Evolutionary conservation across 2,888 invertebrate genomes (phyloP).

Genomic region (Cheilosia soror): DNA sequence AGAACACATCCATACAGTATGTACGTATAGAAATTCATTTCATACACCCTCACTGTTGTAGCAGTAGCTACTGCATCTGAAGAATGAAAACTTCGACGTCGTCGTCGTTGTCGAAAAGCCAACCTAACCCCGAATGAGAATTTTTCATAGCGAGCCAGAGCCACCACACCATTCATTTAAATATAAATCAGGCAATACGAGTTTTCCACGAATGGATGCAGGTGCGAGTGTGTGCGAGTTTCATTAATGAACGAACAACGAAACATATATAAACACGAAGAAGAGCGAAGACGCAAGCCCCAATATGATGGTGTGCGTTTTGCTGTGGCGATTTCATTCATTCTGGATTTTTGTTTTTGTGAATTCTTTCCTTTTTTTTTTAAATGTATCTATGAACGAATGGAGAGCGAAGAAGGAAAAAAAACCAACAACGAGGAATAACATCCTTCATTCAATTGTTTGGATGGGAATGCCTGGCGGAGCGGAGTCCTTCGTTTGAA

Average conservation of each 20-base stretch:
- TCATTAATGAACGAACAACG: slow-evolving; percentile 68
- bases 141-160: slow-evolving; percentile 33
- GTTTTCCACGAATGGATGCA: slow-evolving; percentile 68
- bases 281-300: slow-evolving; percentile 2
- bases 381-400: slow-evolving; percentile 49
- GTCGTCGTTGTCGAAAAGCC: slow-evolving; percentile 17
- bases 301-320: slow-evolving; percentile 29
- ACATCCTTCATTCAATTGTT: slow-evolving; percentile 59
- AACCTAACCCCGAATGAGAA: slow-evolving; percentile 64
- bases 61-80: slow-evolving; percentile 26
- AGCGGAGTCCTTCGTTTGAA: slow-evolving; percentile 44
- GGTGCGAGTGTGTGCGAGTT: slow-evolving; percentile 58
- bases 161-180: slow-evolving; percentile 73
- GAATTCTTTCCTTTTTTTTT: slow-evolving; percentile 41
- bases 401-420: neutral
- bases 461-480: slow-evolving; percentile 4
- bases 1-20: slow-evolving; percentile 36
- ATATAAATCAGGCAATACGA: slow-evolving; percentile 75
- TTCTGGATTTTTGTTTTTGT: slow-evolving; percentile 57
- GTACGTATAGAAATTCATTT: neutral
- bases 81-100: slow-evolving; percentile 63
- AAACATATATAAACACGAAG: slow-evolving; percentile 37
- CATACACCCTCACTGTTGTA: slow-evolving; percentile 12
- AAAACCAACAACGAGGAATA: neutral
- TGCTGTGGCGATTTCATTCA: slow-evolving; percentile 71